phyloP scores from a whole-genome alignment of 1,140 invertebrate genomes.

The Ptiloglossa arizonensis region DNA sequence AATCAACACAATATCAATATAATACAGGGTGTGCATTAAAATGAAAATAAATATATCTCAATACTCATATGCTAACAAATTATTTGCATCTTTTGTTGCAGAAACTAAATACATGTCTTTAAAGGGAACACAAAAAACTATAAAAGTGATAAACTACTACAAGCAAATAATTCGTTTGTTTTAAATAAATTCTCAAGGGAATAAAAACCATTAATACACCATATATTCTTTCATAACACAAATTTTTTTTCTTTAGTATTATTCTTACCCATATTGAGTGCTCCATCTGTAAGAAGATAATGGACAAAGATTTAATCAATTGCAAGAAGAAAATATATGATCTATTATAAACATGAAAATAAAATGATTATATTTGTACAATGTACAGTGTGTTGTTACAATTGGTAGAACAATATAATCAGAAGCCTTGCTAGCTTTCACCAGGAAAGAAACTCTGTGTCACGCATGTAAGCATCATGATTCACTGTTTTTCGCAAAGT shows the following conservation, averaged over 20 bases:
- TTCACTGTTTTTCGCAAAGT: constrained; percentile 64
- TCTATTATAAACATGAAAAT: constrained; percentile 12
- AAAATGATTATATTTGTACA: constrained; percentile 36
- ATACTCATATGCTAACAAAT: constrained; percentile 42
- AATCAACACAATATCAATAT: no score
- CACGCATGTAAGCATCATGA: constrained; percentile 74
- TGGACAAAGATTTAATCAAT: constrained; percentile 42
- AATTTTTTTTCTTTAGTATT: constrained; percentile 32
- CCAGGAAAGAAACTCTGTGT: constrained; percentile 79
- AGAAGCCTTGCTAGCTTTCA: constrained; percentile 73
- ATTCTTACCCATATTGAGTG: constrained; percentile 79
- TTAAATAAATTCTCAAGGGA: neutral
- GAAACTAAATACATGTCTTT: constrained; percentile 36
- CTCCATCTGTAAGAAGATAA: constrained; percentile 77
- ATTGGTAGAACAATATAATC: constrained; percentile 73
- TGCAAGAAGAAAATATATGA: neutral
- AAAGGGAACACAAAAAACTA: constrained; percentile 9
- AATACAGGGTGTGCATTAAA: constrained; percentile 55
- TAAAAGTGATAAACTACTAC: constrained; percentile 2
- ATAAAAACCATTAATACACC: neutral
- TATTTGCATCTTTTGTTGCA: neutral
- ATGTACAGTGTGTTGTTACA: constrained; percentile 62
- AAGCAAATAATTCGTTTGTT: neutral
- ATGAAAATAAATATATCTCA: constrained; percentile 39
- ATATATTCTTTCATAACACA: constrained; percentile 3